Evolutionary conservation across 2,888 invertebrate genomes (phyloP).

Genomic region (Tenthredo distinguenda): DNA sequence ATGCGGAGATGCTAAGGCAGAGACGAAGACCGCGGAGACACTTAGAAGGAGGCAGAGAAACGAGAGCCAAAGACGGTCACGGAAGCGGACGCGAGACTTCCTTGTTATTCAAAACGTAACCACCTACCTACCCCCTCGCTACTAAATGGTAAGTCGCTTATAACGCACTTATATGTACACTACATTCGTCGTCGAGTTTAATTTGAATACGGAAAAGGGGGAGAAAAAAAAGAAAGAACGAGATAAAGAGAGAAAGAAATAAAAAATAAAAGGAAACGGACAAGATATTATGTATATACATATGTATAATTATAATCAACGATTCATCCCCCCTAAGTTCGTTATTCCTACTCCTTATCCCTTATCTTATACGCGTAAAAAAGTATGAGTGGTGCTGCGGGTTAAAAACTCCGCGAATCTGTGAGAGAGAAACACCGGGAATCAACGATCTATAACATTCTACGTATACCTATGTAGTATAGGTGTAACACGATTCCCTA

Average conservation of each 20-base stretch:
- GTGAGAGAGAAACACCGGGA: neutral
- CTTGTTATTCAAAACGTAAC: constrained; percentile 25
- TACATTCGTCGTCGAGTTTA: neutral
- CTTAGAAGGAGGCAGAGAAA: neutral
- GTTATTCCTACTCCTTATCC: neutral
- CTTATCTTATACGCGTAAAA: too few relatives aligned
- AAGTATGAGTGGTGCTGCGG: neutral
- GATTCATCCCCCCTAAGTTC: neutral
- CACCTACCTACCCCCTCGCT: constrained; percentile 1
- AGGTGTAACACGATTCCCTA: neutral
- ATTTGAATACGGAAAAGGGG: neutral
- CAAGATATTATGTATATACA: too few relatives aligned
- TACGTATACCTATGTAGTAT: neutral
- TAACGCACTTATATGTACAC: neutral
- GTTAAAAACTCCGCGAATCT: neutral
- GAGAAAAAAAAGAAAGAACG: neutral
- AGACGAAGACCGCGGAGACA: neutral
- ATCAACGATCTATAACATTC: neutral
- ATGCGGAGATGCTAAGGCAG: neutral
- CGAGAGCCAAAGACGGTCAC: neutral
- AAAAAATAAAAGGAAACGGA: too few relatives aligned
- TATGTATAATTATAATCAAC: too few relatives aligned
- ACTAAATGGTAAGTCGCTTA: constrained; percentile 25
- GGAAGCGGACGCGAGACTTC: neutral
- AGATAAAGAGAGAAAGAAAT: neutral